phyloP scores from a whole-genome alignment of 2,888 invertebrate species.

The Strigamia transsilvanica region DNA sequence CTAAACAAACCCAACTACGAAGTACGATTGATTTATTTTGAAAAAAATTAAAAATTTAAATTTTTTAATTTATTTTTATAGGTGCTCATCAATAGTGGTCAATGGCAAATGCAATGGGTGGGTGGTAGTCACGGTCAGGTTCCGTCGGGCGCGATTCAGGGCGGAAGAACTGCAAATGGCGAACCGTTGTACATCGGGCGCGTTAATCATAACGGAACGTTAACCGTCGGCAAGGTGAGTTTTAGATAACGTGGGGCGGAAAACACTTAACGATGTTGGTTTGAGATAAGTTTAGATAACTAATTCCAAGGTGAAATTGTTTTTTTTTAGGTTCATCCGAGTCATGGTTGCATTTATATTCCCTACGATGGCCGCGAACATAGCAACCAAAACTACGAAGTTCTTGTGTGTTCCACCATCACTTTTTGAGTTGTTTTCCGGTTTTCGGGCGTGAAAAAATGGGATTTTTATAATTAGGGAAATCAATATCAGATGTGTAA shows the following conservation, averaged over 20 bases:
- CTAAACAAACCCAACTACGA: constrained; percentile 39
- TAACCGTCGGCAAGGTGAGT: constrained; percentile 79
- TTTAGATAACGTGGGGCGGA: background rate
- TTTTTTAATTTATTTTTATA: background rate
- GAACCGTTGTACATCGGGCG: constrained; percentile 82
- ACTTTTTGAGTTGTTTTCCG: background rate
- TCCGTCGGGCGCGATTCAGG: constrained; percentile 50
- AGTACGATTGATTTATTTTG: background rate
- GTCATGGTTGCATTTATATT: constrained; percentile 83
- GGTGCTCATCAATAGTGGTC: constrained; percentile 36
- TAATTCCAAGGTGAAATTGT: background rate
- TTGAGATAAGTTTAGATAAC: background rate
- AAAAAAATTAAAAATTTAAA: constrained; percentile 13
- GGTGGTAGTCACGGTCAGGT: background rate
- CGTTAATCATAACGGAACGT: constrained; percentile 77
- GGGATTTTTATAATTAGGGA: background rate
- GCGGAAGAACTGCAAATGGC: constrained; percentile 71
- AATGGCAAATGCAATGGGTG: constrained; percentile 47
- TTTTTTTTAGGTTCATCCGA: constrained; percentile 73
- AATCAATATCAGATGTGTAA: too few relatives aligned
- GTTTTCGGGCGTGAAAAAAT: background rate
- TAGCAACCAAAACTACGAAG: constrained; percentile 74
- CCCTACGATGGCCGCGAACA: constrained; percentile 79
- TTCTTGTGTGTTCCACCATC: constrained; percentile 63
- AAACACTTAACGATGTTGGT: constrained; percentile 5